Evolutionary conservation across 2,888 invertebrate species (phyloP), one percentile per base, ranked within the genome.

Genomic region (Drosophila recens): DNA sequence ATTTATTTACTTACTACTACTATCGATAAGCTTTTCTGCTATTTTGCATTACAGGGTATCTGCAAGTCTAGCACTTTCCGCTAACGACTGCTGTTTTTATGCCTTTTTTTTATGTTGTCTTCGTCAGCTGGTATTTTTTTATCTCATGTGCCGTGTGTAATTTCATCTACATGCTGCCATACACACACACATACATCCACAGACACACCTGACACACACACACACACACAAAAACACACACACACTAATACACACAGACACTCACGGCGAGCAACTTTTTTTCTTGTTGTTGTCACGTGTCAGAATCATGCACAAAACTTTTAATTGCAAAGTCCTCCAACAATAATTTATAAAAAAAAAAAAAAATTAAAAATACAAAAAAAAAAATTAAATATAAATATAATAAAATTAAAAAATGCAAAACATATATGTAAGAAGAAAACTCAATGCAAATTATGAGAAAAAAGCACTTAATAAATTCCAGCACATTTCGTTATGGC

Each of bases 301-400:
- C 78, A 78, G 62, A 79, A 75, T 65, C 80, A 78, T 63, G 78
- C 71, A 62, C 63, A 63, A 71, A 79, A 78, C 68, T 81, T 80
- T 80, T 80, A 80, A 80, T 80, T 80, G 79, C 82, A 80, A 80
- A 80, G 67, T 72, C 79, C 61, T 30, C 67, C 51, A 58, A 59
- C 79, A 68, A 65, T 57, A 67, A 54, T 33, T 62, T 54, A 54
- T 58, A 46, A 33, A 30, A 27, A 27, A 27, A 27, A 27, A 5
- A 27, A 0, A 27, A 51, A 23, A 23, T 23, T 46, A 36, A 45
- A 38, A 33, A 42, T 30, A 56, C 42, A 52, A 11, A 51, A 57
- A 48, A 40, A 9, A 51, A 62, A 45, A 23, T 45, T 23, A 58
- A 53, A 38, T 49, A 46, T 46, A 23, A 9, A 62, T n/a, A 1